These are phyloP conservation scores for Pituophis catenifer DNA, from an alignment of 2,113 vertebrate species.

Conservation along the genomic window DNA sequence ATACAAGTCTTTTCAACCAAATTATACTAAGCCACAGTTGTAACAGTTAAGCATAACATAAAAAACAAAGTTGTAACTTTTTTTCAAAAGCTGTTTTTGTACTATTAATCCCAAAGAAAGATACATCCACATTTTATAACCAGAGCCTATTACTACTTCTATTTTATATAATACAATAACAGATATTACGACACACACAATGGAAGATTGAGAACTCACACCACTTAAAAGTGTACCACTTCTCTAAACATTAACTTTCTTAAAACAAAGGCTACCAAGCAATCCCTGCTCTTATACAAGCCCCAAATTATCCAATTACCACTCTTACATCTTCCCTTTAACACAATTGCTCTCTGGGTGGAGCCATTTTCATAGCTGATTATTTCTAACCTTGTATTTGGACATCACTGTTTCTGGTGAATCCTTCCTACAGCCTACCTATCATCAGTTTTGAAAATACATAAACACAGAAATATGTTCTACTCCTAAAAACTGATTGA, in stretches of 20 bases:
- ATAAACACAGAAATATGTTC: not conserved
- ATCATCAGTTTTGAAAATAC: not conserved
- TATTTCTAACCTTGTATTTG: not conserved
- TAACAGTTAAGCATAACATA: not conserved
- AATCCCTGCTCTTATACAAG: not conserved
- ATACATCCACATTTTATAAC: not conserved
- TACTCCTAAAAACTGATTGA: not conserved
- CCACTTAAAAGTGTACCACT: not conserved
- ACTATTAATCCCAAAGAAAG: not conserved
- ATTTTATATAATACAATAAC: not conserved
- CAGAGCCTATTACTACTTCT: not conserved
- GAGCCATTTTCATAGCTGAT: not conserved
- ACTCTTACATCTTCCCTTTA: constrained; percentile 22
- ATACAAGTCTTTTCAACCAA: not conserved
- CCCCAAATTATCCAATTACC: constrained; percentile 29
- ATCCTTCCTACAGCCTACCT: not conserved
- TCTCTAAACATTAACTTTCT: not conserved
- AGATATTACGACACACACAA: not conserved
- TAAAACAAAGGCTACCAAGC: not conserved
- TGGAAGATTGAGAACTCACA: not conserved
- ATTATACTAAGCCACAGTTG: not conserved
- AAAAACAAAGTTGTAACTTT: not conserved
- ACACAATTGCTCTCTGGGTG: not conserved
- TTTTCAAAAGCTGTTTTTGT: not conserved
- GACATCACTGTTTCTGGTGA: not conserved